Conservation (phyloP, 2,797 vertebrate species). For the Lemur catta region DNA sequence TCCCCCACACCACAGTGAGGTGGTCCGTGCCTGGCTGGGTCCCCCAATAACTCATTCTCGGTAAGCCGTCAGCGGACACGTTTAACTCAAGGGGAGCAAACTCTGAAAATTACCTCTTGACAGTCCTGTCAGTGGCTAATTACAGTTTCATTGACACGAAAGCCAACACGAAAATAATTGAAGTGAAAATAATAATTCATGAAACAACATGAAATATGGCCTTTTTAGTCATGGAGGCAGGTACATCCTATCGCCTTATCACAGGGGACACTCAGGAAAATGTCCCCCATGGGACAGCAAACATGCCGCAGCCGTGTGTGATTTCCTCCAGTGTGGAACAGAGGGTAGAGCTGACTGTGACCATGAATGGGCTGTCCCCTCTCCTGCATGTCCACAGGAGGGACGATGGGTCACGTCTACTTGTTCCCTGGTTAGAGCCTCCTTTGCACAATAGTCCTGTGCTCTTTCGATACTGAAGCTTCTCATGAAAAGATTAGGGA, state of each 20-base stretch:
- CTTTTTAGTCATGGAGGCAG: background rate
- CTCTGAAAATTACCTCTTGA: background rate
- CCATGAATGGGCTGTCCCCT: too few relatives aligned
- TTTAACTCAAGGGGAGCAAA: background rate
- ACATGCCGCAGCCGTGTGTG: background rate
- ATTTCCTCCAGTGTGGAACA: background rate
- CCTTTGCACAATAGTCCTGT: background rate
- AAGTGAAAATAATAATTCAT: too few relatives aligned
- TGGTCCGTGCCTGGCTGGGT: background rate
- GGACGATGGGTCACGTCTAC: background rate
- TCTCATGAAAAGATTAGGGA: background rate
- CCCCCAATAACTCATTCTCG: too few relatives aligned
- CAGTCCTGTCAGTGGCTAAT: background rate
- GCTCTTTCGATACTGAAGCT: background rate
- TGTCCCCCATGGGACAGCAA: background rate
- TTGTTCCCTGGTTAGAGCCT: background rate
- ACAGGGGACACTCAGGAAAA: background rate
- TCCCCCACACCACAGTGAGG: background rate
- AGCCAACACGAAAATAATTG: background rate
- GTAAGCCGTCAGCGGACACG: background rate
- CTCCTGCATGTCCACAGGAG: accelerated
- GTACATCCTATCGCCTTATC: accelerated
- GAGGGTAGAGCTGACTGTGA: background rate
- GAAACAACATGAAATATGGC: too few relatives aligned
- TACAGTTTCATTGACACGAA: background rate